Percentiles rank a stretch among this genome's conserved stretches.
Conservation (phyloP, 2,888 invertebrate genomes). For the Lycaena phlaeas region DNA sequence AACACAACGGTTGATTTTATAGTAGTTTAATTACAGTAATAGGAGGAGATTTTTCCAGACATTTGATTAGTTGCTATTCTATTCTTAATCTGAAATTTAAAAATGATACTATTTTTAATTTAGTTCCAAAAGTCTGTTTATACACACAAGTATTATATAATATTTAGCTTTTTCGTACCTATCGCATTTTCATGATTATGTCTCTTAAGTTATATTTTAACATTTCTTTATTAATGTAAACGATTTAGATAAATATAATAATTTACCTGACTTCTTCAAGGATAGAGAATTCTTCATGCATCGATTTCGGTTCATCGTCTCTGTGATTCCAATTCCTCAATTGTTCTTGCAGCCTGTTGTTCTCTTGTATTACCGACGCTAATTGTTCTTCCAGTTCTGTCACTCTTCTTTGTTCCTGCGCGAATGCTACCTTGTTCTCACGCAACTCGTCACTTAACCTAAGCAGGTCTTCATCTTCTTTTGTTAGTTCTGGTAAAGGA, state of each 20-base stretch:
- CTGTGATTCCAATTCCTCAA: conserved; percentile 74
- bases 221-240: no score
- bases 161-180: no score
- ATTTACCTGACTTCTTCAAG: conserved; percentile 90
- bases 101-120: no score
- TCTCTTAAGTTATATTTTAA: no score
- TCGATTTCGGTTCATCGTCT: conserved; percentile 84
- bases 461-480: conserved; percentile 66
- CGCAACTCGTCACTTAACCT: conserved; percentile 80
- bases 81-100: no score
- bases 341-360: conserved; percentile 79
- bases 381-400: conserved; percentile 85
- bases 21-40: no score
- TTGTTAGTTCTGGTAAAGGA: conserved; percentile 63
- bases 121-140: no score
- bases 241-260: no score
- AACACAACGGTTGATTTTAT: conserved; percentile 16
- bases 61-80: no score
- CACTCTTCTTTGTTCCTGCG: conserved; percentile 81
- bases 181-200: no score
- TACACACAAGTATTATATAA: no score
- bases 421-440: conserved; percentile 77
- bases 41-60: no score
- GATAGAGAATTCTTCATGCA: conserved; percentile 87
- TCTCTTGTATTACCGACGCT: conserved; percentile 79